Evolutionary conservation across 2,113 vertebrate genomes (phyloP).

Genomic region (Plecotus auritus): DNA sequence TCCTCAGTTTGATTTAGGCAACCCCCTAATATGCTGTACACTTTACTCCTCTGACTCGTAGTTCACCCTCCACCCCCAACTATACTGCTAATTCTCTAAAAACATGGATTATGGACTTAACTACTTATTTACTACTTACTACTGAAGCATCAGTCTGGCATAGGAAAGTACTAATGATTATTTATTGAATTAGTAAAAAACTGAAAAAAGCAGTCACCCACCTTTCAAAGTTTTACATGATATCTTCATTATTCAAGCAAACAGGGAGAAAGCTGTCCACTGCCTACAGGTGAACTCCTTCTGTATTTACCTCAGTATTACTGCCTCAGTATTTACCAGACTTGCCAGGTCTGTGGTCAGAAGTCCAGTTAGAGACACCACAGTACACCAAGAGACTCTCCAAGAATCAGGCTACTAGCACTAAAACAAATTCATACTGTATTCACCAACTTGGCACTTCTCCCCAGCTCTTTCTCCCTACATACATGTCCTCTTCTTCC

Average conservation of each 20-base stretch:
- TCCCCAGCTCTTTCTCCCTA: background rate
- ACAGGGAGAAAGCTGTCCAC: background rate
- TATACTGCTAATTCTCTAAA: background rate
- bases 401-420: background rate
- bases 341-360: background rate
- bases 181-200: constrained; percentile 8
- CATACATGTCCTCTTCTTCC: background rate
- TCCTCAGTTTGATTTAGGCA: background rate
- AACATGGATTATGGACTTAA: background rate
- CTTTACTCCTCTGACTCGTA: background rate
- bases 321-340: background rate
- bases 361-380: background rate
- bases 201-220: background rate
- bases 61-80: background rate
- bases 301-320: no score
- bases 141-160: background rate
- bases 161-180: background rate
- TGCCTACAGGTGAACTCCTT: background rate
- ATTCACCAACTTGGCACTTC: background rate
- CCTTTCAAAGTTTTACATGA: background rate
- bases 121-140: background rate
- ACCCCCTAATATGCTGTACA: background rate
- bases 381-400: background rate
- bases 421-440: background rate
- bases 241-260: background rate